These are phyloP conservation scores for Phrynosoma platyrhinos DNA, from an alignment of 2,113 vertebrate species.

Conservation along the genomic window DNA sequence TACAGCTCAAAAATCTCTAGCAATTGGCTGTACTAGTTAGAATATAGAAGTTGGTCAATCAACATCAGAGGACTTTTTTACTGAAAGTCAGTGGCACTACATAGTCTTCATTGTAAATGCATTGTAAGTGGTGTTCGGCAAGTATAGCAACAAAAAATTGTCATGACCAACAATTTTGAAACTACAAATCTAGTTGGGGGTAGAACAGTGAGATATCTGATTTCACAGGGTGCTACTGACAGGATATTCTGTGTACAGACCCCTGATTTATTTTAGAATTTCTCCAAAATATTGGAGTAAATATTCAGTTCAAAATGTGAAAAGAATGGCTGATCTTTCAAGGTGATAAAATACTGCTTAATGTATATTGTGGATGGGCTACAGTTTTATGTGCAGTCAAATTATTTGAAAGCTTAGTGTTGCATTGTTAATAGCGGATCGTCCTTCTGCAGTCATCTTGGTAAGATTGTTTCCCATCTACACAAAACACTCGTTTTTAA, in stretches of 20 bases:
- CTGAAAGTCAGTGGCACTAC: not conserved
- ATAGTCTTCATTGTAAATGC: not conserved
- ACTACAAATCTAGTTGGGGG: too few relatives aligned
- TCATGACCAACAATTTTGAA: not conserved
- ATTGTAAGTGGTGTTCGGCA: not conserved
- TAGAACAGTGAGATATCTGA: too few relatives aligned
- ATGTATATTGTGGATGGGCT: not conserved
- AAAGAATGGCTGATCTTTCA: not conserved
- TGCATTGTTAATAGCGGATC: not conserved
- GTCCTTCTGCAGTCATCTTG: not conserved
- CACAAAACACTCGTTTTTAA: not conserved
- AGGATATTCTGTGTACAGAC: too few relatives aligned
- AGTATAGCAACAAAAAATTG: not conserved
- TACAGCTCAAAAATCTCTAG: too few relatives aligned
- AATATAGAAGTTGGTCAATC: too few relatives aligned
- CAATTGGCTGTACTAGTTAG: too few relatives aligned
- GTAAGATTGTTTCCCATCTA: not conserved
- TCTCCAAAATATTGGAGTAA: conserved; percentile 13
- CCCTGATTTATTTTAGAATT: not conserved
- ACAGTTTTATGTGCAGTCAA: not conserved
- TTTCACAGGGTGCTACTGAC: too few relatives aligned
- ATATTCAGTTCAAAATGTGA: conserved; percentile 27
- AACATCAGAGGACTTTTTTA: too few relatives aligned
- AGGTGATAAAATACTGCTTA: not conserved
- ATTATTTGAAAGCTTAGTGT: not conserved